A percentile compares a stretch with the other conserved stretches of the same genome.
These are phyloP conservation scores for Hypselothyrea guttata DNA, from an alignment of 2,888 invertebrate species.

Conservation along the genomic window DNA sequence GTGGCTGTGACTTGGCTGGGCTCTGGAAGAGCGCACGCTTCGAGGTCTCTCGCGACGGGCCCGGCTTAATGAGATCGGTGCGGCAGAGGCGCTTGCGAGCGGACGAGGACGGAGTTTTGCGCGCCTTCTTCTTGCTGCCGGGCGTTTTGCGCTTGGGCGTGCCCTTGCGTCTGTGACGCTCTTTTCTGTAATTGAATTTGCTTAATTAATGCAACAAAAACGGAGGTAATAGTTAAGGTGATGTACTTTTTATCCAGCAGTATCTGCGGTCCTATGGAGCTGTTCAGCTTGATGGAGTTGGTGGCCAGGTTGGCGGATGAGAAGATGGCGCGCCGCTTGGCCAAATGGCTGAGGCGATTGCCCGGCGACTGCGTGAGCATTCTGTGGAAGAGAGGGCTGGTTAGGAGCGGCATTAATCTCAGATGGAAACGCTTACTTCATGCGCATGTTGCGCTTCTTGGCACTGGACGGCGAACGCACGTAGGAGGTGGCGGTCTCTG, in stretches of 20 bases:
- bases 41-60: constrained; percentile 84
- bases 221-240: too few species aligned
- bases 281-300: constrained; percentile 79
- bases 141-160: constrained; percentile 84
- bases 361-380: constrained; percentile 87
- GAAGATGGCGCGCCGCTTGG: constrained; percentile 89
- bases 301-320: constrained; percentile 87
- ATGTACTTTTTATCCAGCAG: constrained; percentile 78
- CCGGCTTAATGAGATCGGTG: constrained; percentile 72
- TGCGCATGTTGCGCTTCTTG: constrained; percentile 85
- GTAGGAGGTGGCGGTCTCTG: constrained; percentile 87
- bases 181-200: constrained; percentile 63
- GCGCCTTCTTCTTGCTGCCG: constrained; percentile 82
- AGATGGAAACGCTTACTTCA: constrained; percentile 82
- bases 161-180: constrained; percentile 74
- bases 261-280: constrained; percentile 78
- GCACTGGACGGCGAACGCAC: constrained; percentile 84
- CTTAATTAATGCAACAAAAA: not conserved
- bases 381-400: constrained; percentile 48
- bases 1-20: constrained; percentile 84
- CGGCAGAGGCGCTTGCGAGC: constrained; percentile 76
- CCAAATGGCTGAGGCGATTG: constrained; percentile 89
- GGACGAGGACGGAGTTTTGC: constrained; percentile 80
- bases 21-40: constrained; percentile 90
- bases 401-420: not conserved